Evolutionary conservation across 2,888 invertebrate species (phyloP).

Genomic region (Andricus quercusramuli): DNA sequence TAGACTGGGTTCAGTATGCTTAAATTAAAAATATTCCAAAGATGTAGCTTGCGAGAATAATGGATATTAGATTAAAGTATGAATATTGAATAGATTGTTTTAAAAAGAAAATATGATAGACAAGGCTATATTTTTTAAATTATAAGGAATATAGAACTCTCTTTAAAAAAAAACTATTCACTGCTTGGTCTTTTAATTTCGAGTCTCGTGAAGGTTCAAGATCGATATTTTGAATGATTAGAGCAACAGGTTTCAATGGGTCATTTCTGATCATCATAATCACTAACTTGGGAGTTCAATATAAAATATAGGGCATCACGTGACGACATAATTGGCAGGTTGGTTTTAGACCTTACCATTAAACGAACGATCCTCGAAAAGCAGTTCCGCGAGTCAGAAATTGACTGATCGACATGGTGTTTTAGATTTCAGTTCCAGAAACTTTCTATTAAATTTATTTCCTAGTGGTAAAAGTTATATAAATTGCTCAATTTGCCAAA

Average conservation of each 20-base stretch:
- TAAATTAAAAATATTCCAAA: conserved; percentile 44
- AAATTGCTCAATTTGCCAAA: not conserved
- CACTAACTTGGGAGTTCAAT: not conserved
- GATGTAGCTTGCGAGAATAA: conserved; percentile 49
- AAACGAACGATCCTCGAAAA: conserved; percentile 6
- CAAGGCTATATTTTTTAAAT: not conserved
- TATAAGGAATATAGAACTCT: too few species aligned
- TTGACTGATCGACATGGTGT: not conserved
- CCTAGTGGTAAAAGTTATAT: too few species aligned
- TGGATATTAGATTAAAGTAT: not conserved
- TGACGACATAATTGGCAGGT: conserved; percentile 18
- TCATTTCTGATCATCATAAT: conserved; percentile 5
- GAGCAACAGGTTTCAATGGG: not conserved
- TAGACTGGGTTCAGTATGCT: conserved; percentile 34
- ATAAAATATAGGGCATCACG: conserved; percentile 23
- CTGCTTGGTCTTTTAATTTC: too few species aligned
- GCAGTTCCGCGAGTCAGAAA: conserved; percentile 18
- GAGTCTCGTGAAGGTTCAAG: not conserved
- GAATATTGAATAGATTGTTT: not conserved
- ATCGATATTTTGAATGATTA: conserved; percentile 5
- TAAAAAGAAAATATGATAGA: not conserved
- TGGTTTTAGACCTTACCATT: not conserved
- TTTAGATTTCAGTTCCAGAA: not conserved
- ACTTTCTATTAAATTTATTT: not conserved
- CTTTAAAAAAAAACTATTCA: not conserved